Evolutionary conservation across 2,888 invertebrate species (phyloP).

Genomic region (Ferrisia virgata): DNA sequence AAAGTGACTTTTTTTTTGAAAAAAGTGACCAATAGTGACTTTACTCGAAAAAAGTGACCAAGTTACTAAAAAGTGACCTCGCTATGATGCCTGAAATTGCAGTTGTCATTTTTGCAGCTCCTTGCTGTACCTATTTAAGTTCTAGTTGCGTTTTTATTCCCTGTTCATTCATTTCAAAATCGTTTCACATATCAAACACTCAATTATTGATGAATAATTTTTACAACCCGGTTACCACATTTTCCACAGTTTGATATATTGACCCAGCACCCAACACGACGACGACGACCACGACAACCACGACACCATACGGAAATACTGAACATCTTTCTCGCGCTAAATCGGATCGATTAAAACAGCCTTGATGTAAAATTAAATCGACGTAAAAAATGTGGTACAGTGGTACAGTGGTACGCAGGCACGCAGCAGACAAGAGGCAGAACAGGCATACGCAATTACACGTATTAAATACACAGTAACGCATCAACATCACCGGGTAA

Average conservation of each 20-base stretch:
- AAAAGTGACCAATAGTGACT: no score
- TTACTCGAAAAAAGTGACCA: no score
- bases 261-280: background rate
- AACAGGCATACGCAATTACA: background rate
- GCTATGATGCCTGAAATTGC: no score
- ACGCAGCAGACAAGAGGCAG: no score
- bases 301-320: background rate
- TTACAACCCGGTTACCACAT: background rate
- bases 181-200: no score
- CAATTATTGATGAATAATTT: background rate
- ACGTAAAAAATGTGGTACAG: background rate
- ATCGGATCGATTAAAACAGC: constrained; percentile 17
- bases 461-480: background rate
- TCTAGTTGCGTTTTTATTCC: no score
- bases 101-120: no score
- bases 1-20: no score
- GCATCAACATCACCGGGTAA: background rate
- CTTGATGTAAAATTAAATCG: background rate
- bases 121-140: no score
- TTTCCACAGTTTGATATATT: background rate
- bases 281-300: no score
- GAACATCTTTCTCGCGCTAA: background rate
- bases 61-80: no score
- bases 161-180: no score
- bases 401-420: background rate